A percentile compares a stretch with the other conserved stretches of the same genome.
phyloP scores from a whole-genome alignment of 2,113 vertebrate species.

The Trogon surrucura region DNA sequence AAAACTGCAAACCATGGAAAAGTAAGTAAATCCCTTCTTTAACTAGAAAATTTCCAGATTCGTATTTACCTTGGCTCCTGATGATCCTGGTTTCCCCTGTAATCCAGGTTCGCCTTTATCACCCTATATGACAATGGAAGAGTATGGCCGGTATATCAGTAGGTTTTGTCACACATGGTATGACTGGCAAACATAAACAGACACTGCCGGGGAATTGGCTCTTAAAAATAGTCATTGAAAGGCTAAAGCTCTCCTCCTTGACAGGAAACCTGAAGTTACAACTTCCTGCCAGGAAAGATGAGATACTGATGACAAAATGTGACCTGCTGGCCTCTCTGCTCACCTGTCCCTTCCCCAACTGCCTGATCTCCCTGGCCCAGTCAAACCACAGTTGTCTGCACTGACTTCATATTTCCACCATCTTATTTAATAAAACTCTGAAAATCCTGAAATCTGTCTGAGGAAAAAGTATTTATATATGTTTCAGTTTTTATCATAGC shows the following conservation, averaged over 20 bases:
- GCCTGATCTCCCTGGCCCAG: not conserved
- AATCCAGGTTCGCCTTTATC: conserved; percentile 87
- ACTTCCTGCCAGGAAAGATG: not conserved
- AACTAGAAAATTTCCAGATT: not conserved
- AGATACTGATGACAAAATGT: not conserved
- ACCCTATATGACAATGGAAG: conserved; percentile 76
- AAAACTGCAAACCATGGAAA: not conserved
- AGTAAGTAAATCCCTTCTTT: not conserved
- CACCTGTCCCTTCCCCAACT: not conserved
- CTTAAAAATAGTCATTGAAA: not conserved
- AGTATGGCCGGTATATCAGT: not conserved
- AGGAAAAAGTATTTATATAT: not conserved
- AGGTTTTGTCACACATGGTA: not conserved
- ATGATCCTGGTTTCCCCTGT: conserved; percentile 79
- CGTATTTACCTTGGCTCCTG: conserved; percentile 83
- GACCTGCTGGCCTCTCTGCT: not conserved
- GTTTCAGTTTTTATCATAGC: not conserved
- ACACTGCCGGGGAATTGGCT: not conserved
- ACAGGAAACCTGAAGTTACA: not conserved
- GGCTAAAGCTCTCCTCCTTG: not conserved
- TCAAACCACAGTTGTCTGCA: not conserved
- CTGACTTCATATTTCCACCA: not conserved
- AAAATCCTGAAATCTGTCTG: not conserved
- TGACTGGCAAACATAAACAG: not conserved
- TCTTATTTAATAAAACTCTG: not conserved